These are phyloP conservation scores for Drosophila nikananu DNA, from an alignment of 1,140 invertebrate genomes.

Conservation along the genomic window DNA sequence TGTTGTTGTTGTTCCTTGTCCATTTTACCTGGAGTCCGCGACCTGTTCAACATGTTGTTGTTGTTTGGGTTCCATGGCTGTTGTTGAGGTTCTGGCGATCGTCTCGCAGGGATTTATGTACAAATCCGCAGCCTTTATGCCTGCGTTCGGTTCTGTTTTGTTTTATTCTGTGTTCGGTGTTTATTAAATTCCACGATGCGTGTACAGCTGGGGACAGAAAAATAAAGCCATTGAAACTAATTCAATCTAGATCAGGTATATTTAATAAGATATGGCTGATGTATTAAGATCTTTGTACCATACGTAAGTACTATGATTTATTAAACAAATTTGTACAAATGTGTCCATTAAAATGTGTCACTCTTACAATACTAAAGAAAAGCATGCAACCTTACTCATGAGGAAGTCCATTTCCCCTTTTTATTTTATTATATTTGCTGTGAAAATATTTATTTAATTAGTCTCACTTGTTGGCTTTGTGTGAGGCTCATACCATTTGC, in stretches of 20 bases:
- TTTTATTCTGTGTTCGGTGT: conserved; percentile 59
- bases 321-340: not conserved
- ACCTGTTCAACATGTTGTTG: conserved; percentile 43
- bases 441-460: conserved; percentile 11
- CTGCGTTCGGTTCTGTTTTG: conserved; percentile 48
- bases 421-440: conserved; percentile 1
- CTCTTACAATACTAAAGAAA: not conserved
- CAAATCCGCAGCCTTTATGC: conserved; percentile 57
- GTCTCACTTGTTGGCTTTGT: not conserved
- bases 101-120: conserved; percentile 65
- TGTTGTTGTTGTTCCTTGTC: not conserved
- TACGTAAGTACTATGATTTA: not conserved
- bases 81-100: conserved; percentile 53
- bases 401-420: not conserved
- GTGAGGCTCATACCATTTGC: conserved; percentile 1
- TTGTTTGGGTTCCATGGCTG: conserved; percentile 28
- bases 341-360: not conserved
- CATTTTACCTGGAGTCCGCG: conserved; percentile 41
- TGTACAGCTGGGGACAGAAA: conserved; percentile 16
- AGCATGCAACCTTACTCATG: not conserved
- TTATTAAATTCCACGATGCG: conserved; percentile 72
- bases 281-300: not conserved
- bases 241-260: not conserved
- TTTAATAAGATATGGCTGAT: not conserved
- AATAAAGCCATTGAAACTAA: not conserved